These are phyloP conservation scores for Pelecanoides urinatrix DNA, from an alignment of 2,113 vertebrate species.

Conservation along the genomic window DNA sequence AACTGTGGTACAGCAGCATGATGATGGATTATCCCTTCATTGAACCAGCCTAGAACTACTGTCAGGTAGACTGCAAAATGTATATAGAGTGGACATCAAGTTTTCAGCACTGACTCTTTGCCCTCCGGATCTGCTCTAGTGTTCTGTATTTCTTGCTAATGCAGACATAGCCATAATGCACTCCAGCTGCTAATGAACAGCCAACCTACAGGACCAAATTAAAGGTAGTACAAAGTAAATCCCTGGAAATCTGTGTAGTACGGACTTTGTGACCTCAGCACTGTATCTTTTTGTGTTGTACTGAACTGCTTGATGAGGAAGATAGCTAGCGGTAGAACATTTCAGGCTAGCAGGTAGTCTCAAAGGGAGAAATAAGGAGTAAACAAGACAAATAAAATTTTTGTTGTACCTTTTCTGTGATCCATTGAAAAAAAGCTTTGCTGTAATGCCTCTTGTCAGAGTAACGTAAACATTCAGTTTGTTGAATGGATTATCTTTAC, in stretches of 20 bases:
- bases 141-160: neutral
- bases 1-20: neutral
- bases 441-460: neutral
- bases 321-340: neutral
- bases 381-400: neutral
- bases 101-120: neutral
- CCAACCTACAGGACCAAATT: neutral
- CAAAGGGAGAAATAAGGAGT: neutral
- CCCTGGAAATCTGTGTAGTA: neutral
- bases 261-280: neutral
- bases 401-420: neutral
- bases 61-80: neutral
- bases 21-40: neutral
- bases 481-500: neutral
- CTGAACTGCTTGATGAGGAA: neutral
- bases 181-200: neutral
- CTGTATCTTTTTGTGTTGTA: neutral
- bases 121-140: neutral
- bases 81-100: neutral
- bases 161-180: neutral
- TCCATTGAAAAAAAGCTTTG: neutral
- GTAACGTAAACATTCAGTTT: neutral
- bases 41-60: neutral
- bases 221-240: neutral
- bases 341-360: neutral